Evolutionary conservation across 2,888 invertebrate species (phyloP).

Genomic region (Cistogaster globosa): DNA sequence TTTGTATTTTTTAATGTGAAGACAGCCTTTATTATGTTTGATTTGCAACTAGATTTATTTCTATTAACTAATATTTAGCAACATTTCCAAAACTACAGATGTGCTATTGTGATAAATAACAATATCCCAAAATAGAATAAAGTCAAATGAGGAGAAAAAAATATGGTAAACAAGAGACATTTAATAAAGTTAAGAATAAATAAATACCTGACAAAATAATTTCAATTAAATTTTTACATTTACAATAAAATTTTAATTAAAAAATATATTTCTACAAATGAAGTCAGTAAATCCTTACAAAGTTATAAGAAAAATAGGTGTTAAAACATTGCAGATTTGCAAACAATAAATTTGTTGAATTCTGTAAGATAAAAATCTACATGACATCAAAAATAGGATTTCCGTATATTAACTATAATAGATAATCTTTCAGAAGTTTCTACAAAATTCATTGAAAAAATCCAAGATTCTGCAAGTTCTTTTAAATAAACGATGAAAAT

Average conservation of each 20-base stretch:
- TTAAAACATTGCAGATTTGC: too few relatives aligned
- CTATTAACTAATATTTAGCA: background rate
- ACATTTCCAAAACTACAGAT: background rate
- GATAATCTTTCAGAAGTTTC: too few relatives aligned
- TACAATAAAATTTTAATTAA: constrained; percentile 6
- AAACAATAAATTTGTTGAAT: too few relatives aligned
- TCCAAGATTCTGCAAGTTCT: too few relatives aligned
- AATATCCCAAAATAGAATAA: background rate
- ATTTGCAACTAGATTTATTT: background rate
- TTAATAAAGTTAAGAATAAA: background rate
- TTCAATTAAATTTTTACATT: constrained; percentile 32
- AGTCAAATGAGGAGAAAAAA: background rate
- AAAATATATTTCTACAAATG: background rate
- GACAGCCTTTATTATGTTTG: too few relatives aligned
- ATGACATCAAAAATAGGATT: too few relatives aligned
- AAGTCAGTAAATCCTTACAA: background rate
- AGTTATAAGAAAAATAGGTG: background rate
- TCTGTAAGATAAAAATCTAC: too few relatives aligned
- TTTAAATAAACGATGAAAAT: too few relatives aligned
- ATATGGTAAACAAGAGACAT: background rate
- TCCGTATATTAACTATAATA: too few relatives aligned
- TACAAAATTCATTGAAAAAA: too few relatives aligned
- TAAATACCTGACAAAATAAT: constrained; percentile 16
- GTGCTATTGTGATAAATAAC: constrained; percentile 16
- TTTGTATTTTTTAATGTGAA: too few relatives aligned